Base-by-base conservation (phyloP, 2,113 vertebrate genomes). In the Hippocampus mohnikei region DNA sequence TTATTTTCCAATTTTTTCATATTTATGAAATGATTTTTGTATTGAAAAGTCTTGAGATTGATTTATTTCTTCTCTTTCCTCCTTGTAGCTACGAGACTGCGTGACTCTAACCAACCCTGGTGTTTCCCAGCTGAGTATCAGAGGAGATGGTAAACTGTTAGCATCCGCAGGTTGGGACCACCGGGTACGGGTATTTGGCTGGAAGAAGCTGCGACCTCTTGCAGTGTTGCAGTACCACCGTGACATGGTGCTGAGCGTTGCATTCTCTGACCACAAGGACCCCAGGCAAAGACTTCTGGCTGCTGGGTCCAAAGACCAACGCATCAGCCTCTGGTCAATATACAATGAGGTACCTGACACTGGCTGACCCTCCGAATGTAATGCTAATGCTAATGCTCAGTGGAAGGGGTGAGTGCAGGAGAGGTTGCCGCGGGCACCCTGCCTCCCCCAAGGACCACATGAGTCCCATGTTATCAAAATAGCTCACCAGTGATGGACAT, bases 151-250 rank as follows among this genome's bases (percentile, higher is more conserved):
- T 25, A 96, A 93, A 88, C 91, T 99, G 12, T 68, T 98, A 81
- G 95, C 93, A 1, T 93, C 95, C 0, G 96, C 93, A 0, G 95
- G 96, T 48, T 99, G 97, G 97, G 97, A 99, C 85, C 92, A 95
- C 76, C 93, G 92, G 4, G 82, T 99, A 74, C 93, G 95, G 6
- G 74, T 99, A 56, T 98, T 98, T 4, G 90, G 94, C 68, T 98
- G 96, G 96, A 94, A 94, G 84, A 97, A 90, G 6, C 73, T 98
- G 81, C 94, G 89, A 74, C 94, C 96, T 0, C 92, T 99, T 81
- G 97, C 95, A 0, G 94, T 97, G 29, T 92, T 98, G 67, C 91
- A 93, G 82, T 95, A 96, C 83, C 97, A 99, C 89, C 92, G 90
- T 0, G 94, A 95, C 52, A 82, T 91, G 1, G 84, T 94, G 72